phyloP scores from a whole-genome alignment of 2,797 vertebrate genomes.

The Syndactyla subalaris region DNA sequence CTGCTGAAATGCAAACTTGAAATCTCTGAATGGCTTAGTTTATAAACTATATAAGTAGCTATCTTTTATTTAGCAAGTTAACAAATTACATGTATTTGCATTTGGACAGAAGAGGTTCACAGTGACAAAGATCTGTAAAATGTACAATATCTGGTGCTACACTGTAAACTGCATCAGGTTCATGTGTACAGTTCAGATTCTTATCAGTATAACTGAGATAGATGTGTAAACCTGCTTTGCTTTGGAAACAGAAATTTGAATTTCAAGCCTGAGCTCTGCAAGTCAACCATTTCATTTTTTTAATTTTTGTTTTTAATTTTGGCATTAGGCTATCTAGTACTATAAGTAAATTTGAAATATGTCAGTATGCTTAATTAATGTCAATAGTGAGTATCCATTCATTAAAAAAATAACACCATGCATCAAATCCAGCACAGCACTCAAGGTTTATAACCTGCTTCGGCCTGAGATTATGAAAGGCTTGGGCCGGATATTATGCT shows the following conservation, averaged over 20 bases:
- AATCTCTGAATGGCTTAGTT: not conserved
- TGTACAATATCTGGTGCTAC: not conserved
- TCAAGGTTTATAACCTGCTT: slow-evolving; percentile 81
- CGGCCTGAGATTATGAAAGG: slow-evolving; percentile 82
- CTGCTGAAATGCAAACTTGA: not conserved
- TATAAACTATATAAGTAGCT: not conserved
- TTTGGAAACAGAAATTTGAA: not conserved
- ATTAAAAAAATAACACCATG: slow-evolving; percentile 64
- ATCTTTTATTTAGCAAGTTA: not conserved
- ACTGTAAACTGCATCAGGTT: not conserved
- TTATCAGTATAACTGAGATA: not conserved
- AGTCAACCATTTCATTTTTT: not conserved
- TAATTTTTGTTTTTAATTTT: slow-evolving; percentile 22
- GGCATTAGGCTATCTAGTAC: not conserved
- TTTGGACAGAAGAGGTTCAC: not conserved
- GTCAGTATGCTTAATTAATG: slow-evolving; percentile 17
- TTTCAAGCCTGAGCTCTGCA: not conserved
- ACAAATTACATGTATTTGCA: not conserved
- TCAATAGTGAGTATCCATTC: slow-evolving; percentile 37
- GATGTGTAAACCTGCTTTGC: not conserved
- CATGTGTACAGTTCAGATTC: not conserved
- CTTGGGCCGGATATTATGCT: slow-evolving; percentile 90
- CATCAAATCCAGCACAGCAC: slow-evolving; percentile 69
- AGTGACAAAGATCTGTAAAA: not conserved
- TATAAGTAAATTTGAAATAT: not conserved